These are phyloP conservation scores for Hydropotes inermis DNA, from an alignment of 2,113 vertebrate genomes.

Conservation along the genomic window DNA sequence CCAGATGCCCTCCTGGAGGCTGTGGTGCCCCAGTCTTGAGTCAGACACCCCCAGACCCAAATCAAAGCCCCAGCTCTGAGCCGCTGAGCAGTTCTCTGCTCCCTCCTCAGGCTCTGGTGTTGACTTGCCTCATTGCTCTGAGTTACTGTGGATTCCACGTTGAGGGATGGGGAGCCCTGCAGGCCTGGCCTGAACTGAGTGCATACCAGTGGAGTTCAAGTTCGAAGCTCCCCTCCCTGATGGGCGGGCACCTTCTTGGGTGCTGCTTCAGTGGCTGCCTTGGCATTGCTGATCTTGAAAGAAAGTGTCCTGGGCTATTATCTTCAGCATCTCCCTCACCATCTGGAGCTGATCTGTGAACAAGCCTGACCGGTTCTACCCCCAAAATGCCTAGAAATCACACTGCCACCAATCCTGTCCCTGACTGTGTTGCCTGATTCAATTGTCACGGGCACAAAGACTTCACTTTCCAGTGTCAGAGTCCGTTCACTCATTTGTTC, in stretches of 20 bases:
- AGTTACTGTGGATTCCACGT: background rate
- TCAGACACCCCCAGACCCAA: background rate
- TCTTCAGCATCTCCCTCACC: background rate
- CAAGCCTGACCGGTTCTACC: background rate
- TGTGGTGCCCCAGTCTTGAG: background rate
- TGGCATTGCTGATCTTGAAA: background rate
- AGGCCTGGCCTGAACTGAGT: background rate
- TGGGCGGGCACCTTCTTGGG: background rate
- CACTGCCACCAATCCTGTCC: background rate
- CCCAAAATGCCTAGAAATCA: background rate
- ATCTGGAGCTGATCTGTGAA: background rate
- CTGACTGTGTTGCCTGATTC: background rate
- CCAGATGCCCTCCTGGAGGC: background rate
- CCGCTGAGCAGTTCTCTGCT: background rate
- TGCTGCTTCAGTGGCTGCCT: background rate
- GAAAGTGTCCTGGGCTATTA: background rate
- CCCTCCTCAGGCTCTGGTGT: background rate
- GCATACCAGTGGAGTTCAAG: background rate
- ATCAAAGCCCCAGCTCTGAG: background rate
- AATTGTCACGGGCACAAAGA: background rate
- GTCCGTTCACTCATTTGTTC: background rate
- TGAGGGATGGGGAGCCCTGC: accelerated
- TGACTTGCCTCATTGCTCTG: background rate
- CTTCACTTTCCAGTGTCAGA: background rate
- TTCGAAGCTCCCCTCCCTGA: background rate